Conservation (phyloP, 2,888 invertebrate genomes). For the Acanthopleura granulata region DNA sequence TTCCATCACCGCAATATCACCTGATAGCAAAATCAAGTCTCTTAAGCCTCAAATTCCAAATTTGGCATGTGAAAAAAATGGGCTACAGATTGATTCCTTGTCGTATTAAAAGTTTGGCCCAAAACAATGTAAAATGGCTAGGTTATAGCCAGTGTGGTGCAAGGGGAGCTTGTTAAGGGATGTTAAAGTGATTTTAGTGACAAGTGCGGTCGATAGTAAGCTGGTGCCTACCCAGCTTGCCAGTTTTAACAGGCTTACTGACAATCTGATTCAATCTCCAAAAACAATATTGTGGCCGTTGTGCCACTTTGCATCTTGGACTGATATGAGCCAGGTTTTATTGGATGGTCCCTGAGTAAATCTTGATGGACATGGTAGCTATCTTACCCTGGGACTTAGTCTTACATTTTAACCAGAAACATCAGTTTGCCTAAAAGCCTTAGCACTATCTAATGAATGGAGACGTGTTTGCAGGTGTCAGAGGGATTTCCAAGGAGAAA, state of each 20-base stretch:
- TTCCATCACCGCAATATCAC: too few species aligned
- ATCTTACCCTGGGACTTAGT: too few species aligned
- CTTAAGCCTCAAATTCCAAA: too few species aligned
- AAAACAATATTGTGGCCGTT: constrained; percentile 16
- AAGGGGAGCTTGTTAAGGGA: neutral
- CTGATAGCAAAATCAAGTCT: too few species aligned
- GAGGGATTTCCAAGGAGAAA: too few species aligned
- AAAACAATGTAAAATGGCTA: neutral
- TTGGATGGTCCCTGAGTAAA: constrained; percentile 5
- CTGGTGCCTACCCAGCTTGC: neutral
- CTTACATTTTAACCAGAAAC: too few species aligned
- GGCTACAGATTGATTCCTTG: neutral
- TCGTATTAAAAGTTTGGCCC: constrained; percentile 1
- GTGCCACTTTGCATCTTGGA: neutral
- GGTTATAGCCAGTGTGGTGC: neutral
- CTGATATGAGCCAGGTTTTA: neutral
- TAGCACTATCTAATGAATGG: too few species aligned
- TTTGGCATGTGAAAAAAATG: too few species aligned
- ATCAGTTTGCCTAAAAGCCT: too few species aligned
- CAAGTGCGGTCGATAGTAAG: constrained; percentile 14
- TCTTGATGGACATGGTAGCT: neutral
- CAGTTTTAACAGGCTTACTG: constrained; percentile 15
- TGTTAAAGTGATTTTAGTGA: constrained; percentile 11
- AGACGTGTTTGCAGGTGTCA: too few species aligned
- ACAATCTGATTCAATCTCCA: constrained; percentile 15